phyloP scores from a whole-genome alignment of 2,888 invertebrate species.

The Bombylius major region DNA sequence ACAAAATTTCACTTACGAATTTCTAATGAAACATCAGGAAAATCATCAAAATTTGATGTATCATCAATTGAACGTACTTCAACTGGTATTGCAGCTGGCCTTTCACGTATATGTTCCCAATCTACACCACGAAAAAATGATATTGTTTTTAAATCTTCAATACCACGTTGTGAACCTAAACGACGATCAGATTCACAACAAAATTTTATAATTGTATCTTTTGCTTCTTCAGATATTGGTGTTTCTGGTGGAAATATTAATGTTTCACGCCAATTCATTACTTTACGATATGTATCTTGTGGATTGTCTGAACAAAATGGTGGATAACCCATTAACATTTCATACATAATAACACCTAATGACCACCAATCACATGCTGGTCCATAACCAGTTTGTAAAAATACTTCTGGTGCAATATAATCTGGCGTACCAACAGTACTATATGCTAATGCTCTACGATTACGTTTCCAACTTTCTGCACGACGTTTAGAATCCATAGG shows the following conservation, averaged over 20 bases:
- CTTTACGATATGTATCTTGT: slow-evolving; percentile 51
- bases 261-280: slow-evolving; percentile 99
- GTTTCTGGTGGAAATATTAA: slow-evolving; percentile 97
- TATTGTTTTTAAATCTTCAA: slow-evolving; percentile 86
- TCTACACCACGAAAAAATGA: slow-evolving; percentile 95
- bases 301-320: slow-evolving; percentile 95
- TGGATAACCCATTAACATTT: slow-evolving; percentile 99
- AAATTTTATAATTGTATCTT: slow-evolving; percentile 88
- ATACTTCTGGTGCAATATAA: slow-evolving; percentile 99
- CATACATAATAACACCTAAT: slow-evolving; percentile 99
- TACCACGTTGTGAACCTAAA: slow-evolving; percentile 75
- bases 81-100: slow-evolving; percentile 95
- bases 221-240: slow-evolving; percentile 95
- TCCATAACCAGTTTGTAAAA: slow-evolving; percentile 94
- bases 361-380: slow-evolving; percentile 99
- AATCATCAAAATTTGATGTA: slow-evolving; percentile 99
- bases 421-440: slow-evolving; percentile 96
- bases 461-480: slow-evolving; percentile 98
- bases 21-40: slow-evolving; percentile 97
- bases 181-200: slow-evolving; percentile 94
- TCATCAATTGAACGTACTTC: slow-evolving; percentile 98
- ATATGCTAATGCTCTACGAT: slow-evolving; percentile 87
- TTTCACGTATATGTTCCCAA: slow-evolving; percentile 97
- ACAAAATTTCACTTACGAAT: slow-evolving; percentile 79
- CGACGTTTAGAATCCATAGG: slow-evolving; percentile 97